phyloP scores from a whole-genome alignment of 1,140 invertebrate species.

The Ceratitis capitata region DNA sequence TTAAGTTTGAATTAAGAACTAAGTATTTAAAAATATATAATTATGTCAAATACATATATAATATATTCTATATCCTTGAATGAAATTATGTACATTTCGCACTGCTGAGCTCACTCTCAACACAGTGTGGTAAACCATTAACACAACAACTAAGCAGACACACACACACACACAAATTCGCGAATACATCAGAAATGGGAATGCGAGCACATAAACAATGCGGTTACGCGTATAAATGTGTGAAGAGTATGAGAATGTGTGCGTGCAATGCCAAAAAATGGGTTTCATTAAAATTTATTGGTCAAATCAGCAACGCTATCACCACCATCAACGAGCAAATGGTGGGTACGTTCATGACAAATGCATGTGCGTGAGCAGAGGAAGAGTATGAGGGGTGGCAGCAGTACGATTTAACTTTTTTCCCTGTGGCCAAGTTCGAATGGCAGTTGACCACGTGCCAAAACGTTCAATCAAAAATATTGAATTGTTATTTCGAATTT shows the following conservation, averaged over 20 bases:
- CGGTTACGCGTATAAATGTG: background rate
- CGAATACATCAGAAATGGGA: no score
- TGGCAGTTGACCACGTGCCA: background rate
- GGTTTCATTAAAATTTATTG: conserved; percentile 35
- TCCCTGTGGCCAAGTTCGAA: background rate
- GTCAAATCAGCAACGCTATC: conserved; percentile 25
- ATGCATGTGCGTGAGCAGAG: background rate
- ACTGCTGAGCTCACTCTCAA: background rate
- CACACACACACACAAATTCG: background rate
- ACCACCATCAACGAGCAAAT: background rate
- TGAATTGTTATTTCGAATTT: conserved; percentile 20
- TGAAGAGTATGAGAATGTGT: background rate
- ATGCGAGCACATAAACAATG: background rate
- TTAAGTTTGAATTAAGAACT: no score
- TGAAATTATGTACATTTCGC: background rate
- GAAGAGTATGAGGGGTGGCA: no score
- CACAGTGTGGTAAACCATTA: background rate
- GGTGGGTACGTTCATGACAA: background rate
- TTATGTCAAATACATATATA: no score
- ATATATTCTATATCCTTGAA: background rate
- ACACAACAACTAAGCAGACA: background rate
- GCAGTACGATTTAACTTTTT: no score
- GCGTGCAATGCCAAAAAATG: background rate
- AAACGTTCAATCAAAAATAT: conserved; percentile 29
- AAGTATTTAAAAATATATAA: no score